Conservation (phyloP, 2,888 invertebrate species). For the Pomacea canaliculata region DNA sequence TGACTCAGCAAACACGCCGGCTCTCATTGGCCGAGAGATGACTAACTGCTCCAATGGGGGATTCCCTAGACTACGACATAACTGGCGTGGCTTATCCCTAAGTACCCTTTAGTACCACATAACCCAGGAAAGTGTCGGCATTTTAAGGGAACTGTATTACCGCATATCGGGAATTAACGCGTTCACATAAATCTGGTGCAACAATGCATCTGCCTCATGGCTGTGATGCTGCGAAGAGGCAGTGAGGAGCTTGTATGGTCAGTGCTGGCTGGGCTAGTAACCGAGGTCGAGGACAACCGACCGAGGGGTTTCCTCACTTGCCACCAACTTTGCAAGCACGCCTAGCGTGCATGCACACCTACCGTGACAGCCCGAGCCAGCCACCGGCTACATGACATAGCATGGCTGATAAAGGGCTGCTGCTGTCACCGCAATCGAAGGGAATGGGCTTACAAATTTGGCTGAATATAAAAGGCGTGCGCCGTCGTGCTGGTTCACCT, state of each 20-base stretch:
- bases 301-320: slow-evolving; percentile 18
- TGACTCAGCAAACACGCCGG: slow-evolving; percentile 30
- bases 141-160: too few species aligned
- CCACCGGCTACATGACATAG: slow-evolving; percentile 5
- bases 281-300: background rate
- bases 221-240: too few species aligned
- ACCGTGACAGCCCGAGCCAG: slow-evolving; percentile 25
- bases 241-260: too few species aligned
- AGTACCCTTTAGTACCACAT: too few species aligned
- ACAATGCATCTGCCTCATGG: too few species aligned
- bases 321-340: slow-evolving; percentile 4
- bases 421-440: background rate
- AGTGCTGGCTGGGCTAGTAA: too few species aligned
- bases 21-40: slow-evolving; percentile 29
- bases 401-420: slow-evolving; percentile 2
- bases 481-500: too few species aligned
- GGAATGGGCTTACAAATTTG: background rate
- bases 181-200: too few species aligned
- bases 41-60: slow-evolving; percentile 26
- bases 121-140: too few species aligned
- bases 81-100: too few species aligned
- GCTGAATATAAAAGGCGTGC: background rate
- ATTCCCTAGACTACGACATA: slow-evolving; percentile 11
- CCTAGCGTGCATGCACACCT: slow-evolving; percentile 13
- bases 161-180: too few species aligned